These are phyloP conservation scores for Muscidifurax raptorellus DNA, from an alignment of 1,140 invertebrate genomes.

Conservation along the genomic window DNA sequence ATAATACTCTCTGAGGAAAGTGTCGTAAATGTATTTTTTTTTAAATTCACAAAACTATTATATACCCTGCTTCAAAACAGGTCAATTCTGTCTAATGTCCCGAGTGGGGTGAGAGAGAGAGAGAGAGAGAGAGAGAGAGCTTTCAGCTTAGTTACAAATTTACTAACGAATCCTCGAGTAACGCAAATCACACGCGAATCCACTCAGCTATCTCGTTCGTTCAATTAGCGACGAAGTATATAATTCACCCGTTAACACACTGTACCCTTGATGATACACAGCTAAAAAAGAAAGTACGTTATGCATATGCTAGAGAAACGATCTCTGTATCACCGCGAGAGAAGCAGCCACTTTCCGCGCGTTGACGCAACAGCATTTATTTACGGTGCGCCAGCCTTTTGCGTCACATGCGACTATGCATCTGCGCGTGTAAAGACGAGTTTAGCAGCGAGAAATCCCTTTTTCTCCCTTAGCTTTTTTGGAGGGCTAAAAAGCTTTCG, in stretches of 20 bases:
- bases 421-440: neutral
- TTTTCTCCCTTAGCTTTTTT: neutral
- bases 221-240: neutral
- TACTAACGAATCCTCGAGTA: neutral
- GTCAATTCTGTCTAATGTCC: neutral
- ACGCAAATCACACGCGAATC: neutral
- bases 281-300: neutral
- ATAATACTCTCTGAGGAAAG: too few relatives aligned
- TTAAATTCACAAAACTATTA: neutral
- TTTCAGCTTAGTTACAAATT: neutral
- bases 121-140: neutral
- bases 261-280: neutral
- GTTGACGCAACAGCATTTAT: neutral
- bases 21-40: too few relatives aligned
- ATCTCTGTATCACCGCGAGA: neutral
- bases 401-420: neutral
- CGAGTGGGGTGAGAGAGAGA: too few relatives aligned
- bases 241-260: neutral
- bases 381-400: neutral
- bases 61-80: neutral
- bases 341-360: neutral
- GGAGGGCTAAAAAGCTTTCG: neutral
- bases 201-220: neutral
- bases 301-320: too few relatives aligned
- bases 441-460: neutral